Conservation (phyloP, 2,797 vertebrate genomes). For the Chelmon rostratus region DNA sequence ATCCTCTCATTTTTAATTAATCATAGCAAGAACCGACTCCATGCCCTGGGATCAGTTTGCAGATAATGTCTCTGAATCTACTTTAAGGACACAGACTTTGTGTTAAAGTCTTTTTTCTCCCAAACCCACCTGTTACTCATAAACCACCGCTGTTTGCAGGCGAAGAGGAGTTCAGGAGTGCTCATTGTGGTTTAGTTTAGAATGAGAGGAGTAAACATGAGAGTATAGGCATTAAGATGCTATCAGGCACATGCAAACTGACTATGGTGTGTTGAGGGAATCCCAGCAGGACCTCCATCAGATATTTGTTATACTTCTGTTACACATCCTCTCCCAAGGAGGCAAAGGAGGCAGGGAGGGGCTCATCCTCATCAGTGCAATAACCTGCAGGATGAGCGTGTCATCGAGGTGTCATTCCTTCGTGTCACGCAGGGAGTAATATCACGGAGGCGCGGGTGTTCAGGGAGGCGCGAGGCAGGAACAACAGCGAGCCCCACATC, state of each 20-base stretch:
- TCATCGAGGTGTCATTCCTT: not conserved
- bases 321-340: conserved; percentile 33
- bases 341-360: conserved; percentile 11
- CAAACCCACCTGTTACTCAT: conserved; percentile 75
- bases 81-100: not conserved
- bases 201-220: conserved; percentile 66
- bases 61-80: not conserved
- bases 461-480: conserved; percentile 94
- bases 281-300: conserved; percentile 17
- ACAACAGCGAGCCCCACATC: conserved; percentile 95
- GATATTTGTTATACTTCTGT: conserved; percentile 39
- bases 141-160: conserved; percentile 74
- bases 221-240: conserved; percentile 47
- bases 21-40: not conserved
- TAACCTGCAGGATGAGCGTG: not conserved
- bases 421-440: conserved; percentile 88
- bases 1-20: not conserved
- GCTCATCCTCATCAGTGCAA: not conserved
- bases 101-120: conserved; percentile 8
- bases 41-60: not conserved
- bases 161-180: conserved; percentile 43
- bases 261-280: conserved; percentile 27
- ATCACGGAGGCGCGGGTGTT: conserved; percentile 96
- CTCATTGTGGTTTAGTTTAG: conserved; percentile 68
- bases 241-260: conserved; percentile 45